Base-by-base conservation (phyloP, 2,888 invertebrate genomes). In the Macaria notata region DNA sequence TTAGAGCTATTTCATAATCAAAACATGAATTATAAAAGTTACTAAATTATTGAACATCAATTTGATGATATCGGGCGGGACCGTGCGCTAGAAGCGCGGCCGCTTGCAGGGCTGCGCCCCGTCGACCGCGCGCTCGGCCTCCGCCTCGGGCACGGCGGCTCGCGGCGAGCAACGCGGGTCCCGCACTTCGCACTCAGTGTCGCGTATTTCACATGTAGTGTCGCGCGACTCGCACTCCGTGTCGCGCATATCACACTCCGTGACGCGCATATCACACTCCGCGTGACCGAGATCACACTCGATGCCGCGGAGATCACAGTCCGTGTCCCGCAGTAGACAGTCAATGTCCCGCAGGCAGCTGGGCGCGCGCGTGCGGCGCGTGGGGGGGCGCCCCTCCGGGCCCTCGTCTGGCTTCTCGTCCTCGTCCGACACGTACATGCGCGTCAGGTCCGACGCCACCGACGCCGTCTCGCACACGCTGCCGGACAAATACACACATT, bases 341-440 rank as follows among this genome's bases (percentile, higher is more conserved):
- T 19, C 19, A 19, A 19, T 19, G 19, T 19, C 19, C 19, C 19
- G 19, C 19, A 19, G 19, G 33, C 33, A 36, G 33, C 5, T 36
- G 33, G 33, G 7, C 5, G 5, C 33, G 33, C 33, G 33, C 33
- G 33, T 1, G 33, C 33, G 4, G 33, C 33, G 7, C 5, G 5
- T 3, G 33, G 7, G 33, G 1, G 5, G 33, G 33, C 33, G 33
- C 33, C 33, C 33, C 33, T 6, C 41, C 41, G 6, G 8, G n/a
- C 41, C 4, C 9, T 19, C 38, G 7, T 55, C 56, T 0, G 76
- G 67, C 56, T 85, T 87, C 49, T 92, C 91, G 31, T 94, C 94
- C 78, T 94, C 95, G 72, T 95, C 95, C 72, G 95, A 95, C 62
- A 95, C 94, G 78, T 93, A 94, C 95, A 95, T 95, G 64, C 93